phyloP scores from a whole-genome alignment of 2,113 vertebrate genomes.

The Actenoides hombroni region DNA sequence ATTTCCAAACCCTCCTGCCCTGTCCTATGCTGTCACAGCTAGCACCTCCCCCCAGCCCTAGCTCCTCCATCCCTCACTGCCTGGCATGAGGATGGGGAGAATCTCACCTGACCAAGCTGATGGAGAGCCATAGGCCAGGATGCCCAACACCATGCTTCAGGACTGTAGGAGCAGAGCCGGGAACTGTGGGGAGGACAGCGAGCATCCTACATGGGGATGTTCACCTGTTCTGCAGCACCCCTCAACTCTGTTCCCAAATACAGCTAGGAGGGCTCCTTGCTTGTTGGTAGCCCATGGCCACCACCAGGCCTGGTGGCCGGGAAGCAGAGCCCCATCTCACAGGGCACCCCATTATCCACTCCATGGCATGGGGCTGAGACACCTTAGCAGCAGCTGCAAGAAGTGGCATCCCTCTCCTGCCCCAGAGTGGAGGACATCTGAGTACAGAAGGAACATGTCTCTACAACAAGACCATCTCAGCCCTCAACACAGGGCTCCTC shows the following conservation, averaged over 20 bases:
- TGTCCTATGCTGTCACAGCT: rapidly evolving
- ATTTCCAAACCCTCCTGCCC: background rate
- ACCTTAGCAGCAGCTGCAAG: background rate
- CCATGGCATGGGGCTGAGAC: background rate
- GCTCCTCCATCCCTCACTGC: background rate
- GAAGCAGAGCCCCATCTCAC: background rate
- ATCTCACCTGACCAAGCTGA: background rate
- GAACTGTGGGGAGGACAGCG: rapidly evolving
- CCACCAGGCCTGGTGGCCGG: background rate
- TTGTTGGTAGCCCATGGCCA: background rate
- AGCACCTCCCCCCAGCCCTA: rapidly evolving
- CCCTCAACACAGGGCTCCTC: background rate
- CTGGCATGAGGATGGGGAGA: background rate
- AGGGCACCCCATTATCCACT: background rate
- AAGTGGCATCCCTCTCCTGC: background rate
- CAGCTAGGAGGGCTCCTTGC: background rate
- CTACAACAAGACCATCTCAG: background rate
- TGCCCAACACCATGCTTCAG: background rate
- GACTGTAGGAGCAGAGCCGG: background rate
- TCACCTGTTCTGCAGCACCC: background rate
- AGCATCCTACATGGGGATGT: background rate
- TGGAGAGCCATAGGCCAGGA: background rate
- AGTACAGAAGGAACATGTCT: background rate
- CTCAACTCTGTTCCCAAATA: background rate
- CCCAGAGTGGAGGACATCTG: background rate